A percentile compares a stretch with the other conserved stretches of the same genome.
Conservation (phyloP, 2,113 vertebrate genomes). For the Tragulus kanchil region DNA sequence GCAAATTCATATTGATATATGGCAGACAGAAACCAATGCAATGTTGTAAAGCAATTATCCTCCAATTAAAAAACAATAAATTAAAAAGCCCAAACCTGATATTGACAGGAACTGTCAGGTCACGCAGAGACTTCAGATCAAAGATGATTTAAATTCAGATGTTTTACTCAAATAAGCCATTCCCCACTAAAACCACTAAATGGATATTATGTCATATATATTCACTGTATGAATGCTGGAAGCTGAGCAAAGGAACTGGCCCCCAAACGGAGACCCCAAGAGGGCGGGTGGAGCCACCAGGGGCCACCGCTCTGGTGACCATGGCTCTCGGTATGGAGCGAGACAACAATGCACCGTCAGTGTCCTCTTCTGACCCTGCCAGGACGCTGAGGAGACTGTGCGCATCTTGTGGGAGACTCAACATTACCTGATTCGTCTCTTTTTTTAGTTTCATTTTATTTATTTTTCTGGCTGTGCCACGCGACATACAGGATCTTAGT, state of each 20-base stretch:
- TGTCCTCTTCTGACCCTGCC: not conserved
- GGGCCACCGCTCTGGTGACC: not conserved
- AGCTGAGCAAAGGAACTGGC: not conserved
- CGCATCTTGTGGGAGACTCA: not conserved
- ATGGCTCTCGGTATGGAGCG: rapidly evolving
- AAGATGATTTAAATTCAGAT: not conserved
- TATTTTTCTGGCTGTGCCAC: not conserved
- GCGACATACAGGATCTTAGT: not conserved
- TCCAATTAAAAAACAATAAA: not conserved
- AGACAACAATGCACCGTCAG: rapidly evolving
- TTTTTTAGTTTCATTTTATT: not conserved
- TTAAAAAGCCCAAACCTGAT: not conserved
- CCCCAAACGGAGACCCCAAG: no score
- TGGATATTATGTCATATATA: not conserved
- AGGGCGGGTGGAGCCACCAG: not conserved
- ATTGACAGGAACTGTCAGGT: not conserved
- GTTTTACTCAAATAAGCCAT: not conserved
- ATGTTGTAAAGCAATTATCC: not conserved
- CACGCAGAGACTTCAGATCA: not conserved
- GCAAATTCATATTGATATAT: not conserved
- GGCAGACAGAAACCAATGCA: not conserved
- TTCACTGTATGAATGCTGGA: not conserved
- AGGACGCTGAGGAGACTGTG: not conserved
- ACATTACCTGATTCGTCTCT: not conserved
- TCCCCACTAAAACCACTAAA: not conserved